These are phyloP conservation scores for Pangasius djambal DNA, from an alignment of 2,797 vertebrate genomes.

Conservation along the genomic window DNA sequence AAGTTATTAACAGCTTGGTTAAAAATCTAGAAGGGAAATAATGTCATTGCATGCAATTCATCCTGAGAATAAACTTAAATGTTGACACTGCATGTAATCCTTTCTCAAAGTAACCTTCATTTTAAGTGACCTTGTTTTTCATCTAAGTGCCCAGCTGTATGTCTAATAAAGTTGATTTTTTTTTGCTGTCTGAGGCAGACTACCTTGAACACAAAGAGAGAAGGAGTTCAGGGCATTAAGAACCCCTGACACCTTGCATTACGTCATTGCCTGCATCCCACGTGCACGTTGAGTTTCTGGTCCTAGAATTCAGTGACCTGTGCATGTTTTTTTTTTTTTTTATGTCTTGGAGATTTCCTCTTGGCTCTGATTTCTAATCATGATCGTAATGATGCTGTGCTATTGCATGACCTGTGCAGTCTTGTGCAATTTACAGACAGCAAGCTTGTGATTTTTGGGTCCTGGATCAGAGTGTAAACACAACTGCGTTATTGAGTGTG, in stretches of 20 bases:
- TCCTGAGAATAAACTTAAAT: neutral
- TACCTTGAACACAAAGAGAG: conserved; percentile 34
- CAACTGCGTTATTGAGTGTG: neutral
- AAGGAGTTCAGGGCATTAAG: conserved; percentile 38
- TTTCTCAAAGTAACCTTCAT: neutral
- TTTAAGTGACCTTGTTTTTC: neutral
- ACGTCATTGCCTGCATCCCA: conserved; percentile 60
- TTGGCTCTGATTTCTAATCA: neutral
- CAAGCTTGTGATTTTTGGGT: conserved; percentile 23
- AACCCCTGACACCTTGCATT: conserved; percentile 53
- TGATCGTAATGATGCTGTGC: neutral
- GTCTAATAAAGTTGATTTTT: neutral
- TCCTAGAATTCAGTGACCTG: conserved; percentile 41
- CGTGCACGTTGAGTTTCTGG: conserved; percentile 50
- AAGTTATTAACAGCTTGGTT: neutral
- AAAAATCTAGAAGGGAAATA: no score
- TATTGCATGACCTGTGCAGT: neutral
- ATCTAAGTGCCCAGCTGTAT: neutral
- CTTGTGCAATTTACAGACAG: neutral
- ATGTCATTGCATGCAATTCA: conserved; percentile 10
- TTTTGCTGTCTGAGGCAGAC: neutral
- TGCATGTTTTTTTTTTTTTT: conserved; percentile 36
- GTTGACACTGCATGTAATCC: neutral
- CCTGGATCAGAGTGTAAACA: conserved; percentile 40
- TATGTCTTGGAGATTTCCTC: conserved; percentile 19